Evolutionary conservation across 2,113 vertebrate genomes (phyloP), one percentile per base, ranked within the genome.

Genomic region (Aramus guarauna): DNA sequence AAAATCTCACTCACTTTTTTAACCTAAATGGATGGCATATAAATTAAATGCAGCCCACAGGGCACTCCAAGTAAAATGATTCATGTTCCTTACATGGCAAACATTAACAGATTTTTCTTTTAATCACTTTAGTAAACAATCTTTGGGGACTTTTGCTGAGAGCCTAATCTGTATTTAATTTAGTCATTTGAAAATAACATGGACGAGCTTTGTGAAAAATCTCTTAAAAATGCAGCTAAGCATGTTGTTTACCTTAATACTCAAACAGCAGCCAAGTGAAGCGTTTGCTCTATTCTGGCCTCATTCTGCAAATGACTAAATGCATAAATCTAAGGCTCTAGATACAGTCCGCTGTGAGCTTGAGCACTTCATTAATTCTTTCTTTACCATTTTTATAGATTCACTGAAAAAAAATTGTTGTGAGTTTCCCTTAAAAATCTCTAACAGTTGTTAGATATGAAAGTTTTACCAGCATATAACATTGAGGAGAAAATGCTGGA

Each of bases 121-220:
- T 11, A 68, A 85, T 87, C 30, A 75, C 17, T 90, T 86, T 14
- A 78, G 43, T 75, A 94, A 96, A 91, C 58, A 71, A 80, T 50
- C 50, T 77, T 60, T 6, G 11, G 9, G 32, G 58, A 92, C 20
- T 81, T 93, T 39, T 92, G 43, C n/a, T 73, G 68, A 91, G 36
- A 91, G 12, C 45, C 29, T 92, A 74, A 91, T 74, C 80, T 88
- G n/a, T 73, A 69, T 89, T 91, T 85, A 95, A 91, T 82, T 85
- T 29, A 78, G 17, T 73, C 15, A 52, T 63, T 53, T 68, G 50
- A 88, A 94, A 93, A 90, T 32, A 59, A 67, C 11, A 45, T 11
- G 36, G 73, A 56, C 0, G 1, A 89, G 36, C 30, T 68, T 83
- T 74, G 12, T 64, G 43, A 89, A 78, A 95, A 91, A 69, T 36